These are phyloP conservation scores for Colossoma macropomum DNA, from an alignment of 2,113 vertebrate species.

Conservation along the genomic window DNA sequence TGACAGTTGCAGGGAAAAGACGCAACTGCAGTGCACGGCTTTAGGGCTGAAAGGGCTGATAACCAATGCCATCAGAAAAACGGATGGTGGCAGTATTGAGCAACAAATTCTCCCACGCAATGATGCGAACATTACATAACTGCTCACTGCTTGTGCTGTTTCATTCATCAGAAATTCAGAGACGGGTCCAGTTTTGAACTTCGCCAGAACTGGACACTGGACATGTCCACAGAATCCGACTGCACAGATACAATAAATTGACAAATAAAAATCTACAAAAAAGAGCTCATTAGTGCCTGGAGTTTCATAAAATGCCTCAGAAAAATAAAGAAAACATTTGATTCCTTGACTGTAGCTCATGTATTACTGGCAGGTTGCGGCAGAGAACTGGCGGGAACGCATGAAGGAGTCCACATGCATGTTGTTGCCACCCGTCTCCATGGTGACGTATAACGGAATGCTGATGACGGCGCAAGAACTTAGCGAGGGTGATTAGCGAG, in stretches of 20 bases:
- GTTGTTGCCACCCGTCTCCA: neutral
- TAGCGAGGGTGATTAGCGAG: too few relatives aligned
- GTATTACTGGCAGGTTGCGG: too few relatives aligned
- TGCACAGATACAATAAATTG: neutral
- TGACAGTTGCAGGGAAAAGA: too few relatives aligned
- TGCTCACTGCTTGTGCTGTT: slow-evolving; percentile 4
- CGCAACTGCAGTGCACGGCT: neutral
- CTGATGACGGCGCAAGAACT: neutral
- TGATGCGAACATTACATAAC: neutral
- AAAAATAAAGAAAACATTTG: too few relatives aligned
- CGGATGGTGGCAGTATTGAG: slow-evolving; percentile 36
- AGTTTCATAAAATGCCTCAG: too few relatives aligned
- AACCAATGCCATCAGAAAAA: neutral
- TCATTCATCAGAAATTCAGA: slow-evolving; percentile 17
- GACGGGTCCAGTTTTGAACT: neutral
- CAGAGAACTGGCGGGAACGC: too few relatives aligned
- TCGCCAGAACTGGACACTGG: neutral
- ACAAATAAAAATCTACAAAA: neutral
- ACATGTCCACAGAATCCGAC: neutral
- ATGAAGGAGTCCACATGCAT: neutral
- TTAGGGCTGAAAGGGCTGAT: neutral
- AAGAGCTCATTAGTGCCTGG: neutral
- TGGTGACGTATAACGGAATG: neutral
- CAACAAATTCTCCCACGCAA: neutral
- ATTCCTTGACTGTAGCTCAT: too few relatives aligned